A percentile compares a stretch with the other conserved stretches of the same genome.
Evolutionary conservation across 2,113 vertebrate genomes (phyloP).

Genomic region (Halcyon senegalensis): DNA sequence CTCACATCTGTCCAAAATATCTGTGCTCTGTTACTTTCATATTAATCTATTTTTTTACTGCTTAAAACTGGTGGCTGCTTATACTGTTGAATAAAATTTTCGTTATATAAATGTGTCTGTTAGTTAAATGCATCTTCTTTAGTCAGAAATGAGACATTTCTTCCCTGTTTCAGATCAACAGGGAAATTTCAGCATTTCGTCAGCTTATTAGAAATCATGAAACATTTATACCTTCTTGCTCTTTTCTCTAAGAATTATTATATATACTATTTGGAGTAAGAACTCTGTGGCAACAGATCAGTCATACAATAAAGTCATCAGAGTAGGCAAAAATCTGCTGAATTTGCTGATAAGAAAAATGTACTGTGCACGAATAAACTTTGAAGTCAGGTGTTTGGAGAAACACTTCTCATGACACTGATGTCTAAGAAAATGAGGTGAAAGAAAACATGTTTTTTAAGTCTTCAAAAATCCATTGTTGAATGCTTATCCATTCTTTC

Average conservation of each 20-base stretch:
- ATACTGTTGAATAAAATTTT: slow-evolving; percentile 23
- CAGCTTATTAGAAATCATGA: background rate
- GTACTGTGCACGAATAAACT: background rate
- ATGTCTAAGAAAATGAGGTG: background rate
- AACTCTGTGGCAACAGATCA: background rate
- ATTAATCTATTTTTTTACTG: background rate
- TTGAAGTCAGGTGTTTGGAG: background rate
- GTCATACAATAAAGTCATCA: background rate
- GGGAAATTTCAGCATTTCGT: background rate
- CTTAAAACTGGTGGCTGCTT: background rate
- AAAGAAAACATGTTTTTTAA: background rate
- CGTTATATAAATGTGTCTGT: background rate
- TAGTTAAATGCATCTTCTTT: background rate
- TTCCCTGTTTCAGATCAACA: background rate
- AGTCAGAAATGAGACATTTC: background rate
- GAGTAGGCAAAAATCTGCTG: background rate
- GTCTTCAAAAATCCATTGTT: background rate
- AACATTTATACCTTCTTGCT: background rate
- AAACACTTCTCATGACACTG: background rate
- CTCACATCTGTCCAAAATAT: background rate
- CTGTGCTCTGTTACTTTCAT: background rate
- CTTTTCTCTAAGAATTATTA: slow-evolving; percentile 5
- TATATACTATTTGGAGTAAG: background rate
- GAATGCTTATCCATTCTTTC: background rate
- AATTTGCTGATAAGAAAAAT: background rate